phyloP scores from a whole-genome alignment of 2,113 vertebrate species.

The Semicossyphus pulcher region DNA sequence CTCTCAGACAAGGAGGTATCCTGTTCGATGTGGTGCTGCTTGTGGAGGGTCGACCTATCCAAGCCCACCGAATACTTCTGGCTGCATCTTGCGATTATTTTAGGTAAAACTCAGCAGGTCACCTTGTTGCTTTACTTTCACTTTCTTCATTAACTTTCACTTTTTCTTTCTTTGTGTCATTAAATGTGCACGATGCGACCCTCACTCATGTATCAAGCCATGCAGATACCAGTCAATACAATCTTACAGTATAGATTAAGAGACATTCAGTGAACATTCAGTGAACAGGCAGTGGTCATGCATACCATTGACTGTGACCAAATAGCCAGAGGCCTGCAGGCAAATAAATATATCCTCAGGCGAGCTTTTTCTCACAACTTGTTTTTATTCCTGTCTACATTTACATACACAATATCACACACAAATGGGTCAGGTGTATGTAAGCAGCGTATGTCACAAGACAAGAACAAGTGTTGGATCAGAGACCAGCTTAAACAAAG shows the following conservation, averaged over 20 bases:
- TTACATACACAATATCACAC: too few relatives aligned
- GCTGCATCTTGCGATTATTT: conserved; percentile 98
- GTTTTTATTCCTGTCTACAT: not conserved
- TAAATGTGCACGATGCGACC: too few relatives aligned
- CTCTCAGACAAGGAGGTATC: conserved; percentile 87
- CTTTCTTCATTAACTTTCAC: not conserved
- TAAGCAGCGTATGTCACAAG: not conserved
- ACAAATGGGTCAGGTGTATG: not conserved
- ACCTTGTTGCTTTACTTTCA: not conserved
- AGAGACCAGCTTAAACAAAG: conserved; percentile 9
- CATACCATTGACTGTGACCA: not conserved
- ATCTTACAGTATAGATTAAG: not conserved
- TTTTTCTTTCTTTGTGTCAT: not conserved
- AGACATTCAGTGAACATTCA: too few relatives aligned
- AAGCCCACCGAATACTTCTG: conserved; percentile 94
- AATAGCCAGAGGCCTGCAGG: not conserved
- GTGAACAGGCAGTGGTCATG: not conserved
- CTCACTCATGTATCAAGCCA: too few relatives aligned
- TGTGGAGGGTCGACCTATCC: conserved; percentile 90
- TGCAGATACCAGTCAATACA: not conserved
- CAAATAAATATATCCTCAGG: not conserved
- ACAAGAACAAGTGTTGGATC: not conserved
- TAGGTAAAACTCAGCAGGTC: conserved; percentile 80
- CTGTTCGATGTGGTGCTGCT: conserved; percentile 94
- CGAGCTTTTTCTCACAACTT: not conserved